Evolutionary conservation across 2,888 invertebrate genomes (phyloP).

Genomic region (Caenorhabditis panamensis): DNA sequence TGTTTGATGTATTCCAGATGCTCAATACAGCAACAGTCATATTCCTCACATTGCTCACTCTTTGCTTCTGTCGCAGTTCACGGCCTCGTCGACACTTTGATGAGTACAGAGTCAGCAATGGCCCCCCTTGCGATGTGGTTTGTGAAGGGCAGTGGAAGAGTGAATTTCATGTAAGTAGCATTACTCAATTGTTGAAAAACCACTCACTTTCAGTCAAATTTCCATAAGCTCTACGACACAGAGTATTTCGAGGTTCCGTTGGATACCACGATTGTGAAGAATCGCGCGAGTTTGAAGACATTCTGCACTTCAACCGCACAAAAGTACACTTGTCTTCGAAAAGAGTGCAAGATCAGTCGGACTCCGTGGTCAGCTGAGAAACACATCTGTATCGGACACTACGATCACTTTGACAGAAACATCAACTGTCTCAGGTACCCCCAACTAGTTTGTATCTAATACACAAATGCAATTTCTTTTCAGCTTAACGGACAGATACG

Average conservation of each 20-base stretch:
- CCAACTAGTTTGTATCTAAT: background rate
- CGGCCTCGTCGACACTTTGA: slow-evolving; percentile 29
- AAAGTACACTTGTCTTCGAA: slow-evolving; percentile 56
- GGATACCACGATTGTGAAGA: slow-evolving; percentile 58
- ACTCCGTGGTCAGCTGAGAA: slow-evolving; percentile 66
- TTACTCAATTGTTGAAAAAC: background rate
- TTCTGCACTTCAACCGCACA: slow-evolving; percentile 66
- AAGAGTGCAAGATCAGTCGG: slow-evolving; percentile 55
- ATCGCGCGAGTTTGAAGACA: slow-evolving; percentile 50
- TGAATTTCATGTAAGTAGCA: slow-evolving; percentile 63
- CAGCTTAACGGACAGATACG: slow-evolving; percentile 60
- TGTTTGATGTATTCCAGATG: slow-evolving; percentile 23
- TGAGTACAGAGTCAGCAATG: slow-evolving; percentile 28
- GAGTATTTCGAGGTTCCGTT: slow-evolving; percentile 65
- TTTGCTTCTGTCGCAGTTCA: slow-evolving; percentile 18
- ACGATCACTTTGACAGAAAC: slow-evolving; percentile 59
- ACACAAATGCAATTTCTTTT: slow-evolving; percentile 13
- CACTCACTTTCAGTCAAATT: slow-evolving; percentile 57
- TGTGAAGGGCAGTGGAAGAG: slow-evolving; percentile 70
- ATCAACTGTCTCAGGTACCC: slow-evolving; percentile 59
- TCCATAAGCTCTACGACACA: slow-evolving; percentile 63
- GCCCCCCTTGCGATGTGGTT: slow-evolving; percentile 61
- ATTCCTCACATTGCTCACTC: slow-evolving; percentile 22
- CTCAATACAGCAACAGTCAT: slow-evolving; percentile 21
- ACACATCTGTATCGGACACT: slow-evolving; percentile 61